Conservation (phyloP, 2,888 invertebrate genomes). For the Drosophila seclusa region DNA sequence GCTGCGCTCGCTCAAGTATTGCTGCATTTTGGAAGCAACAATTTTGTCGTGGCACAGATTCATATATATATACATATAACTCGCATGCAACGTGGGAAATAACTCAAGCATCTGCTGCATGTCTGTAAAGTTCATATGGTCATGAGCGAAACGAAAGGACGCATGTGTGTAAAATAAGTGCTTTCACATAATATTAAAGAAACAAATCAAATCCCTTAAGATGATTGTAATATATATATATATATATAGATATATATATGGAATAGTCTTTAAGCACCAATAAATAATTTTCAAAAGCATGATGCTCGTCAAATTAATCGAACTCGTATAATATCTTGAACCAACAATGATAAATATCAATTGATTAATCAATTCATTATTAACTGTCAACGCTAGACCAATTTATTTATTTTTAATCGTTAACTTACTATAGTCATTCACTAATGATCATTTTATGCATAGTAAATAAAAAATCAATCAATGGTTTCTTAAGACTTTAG, state of each 20-base stretch:
- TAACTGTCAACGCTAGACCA: background rate
- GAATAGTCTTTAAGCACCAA: background rate
- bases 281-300: background rate
- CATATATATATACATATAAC: conserved; percentile 5
- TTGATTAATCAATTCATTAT: background rate
- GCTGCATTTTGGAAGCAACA: conserved; percentile 47
- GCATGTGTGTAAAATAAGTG: background rate
- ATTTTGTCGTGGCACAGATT: conserved; percentile 45
- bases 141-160: conserved; percentile 18
- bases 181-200: background rate
- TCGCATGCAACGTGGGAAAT: conserved; percentile 45
- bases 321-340: background rate
- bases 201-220: background rate
- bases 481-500: background rate
- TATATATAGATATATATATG: background rate
- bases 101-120: conserved; percentile 24
- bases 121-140: conserved; percentile 47
- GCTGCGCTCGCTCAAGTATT: conserved; percentile 29
- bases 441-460: background rate
- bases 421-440: background rate
- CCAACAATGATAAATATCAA: background rate
- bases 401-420: background rate
- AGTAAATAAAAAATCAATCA: background rate
- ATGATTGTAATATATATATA: background rate
- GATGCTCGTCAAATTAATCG: background rate